A percentile compares a stretch with the other conserved stretches of the same genome.
Conservation (phyloP, 2,113 vertebrate species). For the Chauna torquata region DNA sequence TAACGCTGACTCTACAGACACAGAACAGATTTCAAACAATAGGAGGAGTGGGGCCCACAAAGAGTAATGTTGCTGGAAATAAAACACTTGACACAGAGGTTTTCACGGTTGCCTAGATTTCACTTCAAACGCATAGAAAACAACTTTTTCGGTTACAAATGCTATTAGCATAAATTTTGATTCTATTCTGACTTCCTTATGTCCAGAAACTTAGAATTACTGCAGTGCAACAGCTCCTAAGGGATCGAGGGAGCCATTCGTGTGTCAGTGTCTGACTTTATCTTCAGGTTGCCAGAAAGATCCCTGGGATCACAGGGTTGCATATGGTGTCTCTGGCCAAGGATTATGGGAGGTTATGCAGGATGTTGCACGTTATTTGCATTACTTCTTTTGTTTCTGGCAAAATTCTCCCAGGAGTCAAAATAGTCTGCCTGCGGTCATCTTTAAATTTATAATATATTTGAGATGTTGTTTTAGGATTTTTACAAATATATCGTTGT, state of each 20-base stretch:
- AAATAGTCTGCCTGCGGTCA: not conserved
- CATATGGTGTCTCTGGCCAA: rapidly evolving
- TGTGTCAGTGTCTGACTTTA: not conserved
- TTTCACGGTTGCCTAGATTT: not conserved
- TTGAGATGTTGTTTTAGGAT: not conserved
- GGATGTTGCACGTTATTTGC: not conserved
- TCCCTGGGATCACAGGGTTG: not conserved
- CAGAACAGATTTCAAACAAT: not conserved
- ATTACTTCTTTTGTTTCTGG: not conserved
- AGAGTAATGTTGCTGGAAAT: not conserved
- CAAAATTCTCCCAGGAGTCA: not conserved
- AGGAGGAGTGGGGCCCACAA: not conserved
- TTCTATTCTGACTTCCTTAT: not conserved
- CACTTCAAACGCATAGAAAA: not conserved
- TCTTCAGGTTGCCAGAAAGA: not conserved
- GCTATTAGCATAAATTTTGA: not conserved
- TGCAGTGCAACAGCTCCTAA: not conserved
- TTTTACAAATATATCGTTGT: not conserved
- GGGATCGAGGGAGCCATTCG: not conserved
- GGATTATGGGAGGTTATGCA: not conserved
- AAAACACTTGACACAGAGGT: not conserved
- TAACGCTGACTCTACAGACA: not conserved
- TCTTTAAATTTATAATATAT: not conserved
- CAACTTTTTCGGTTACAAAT: not conserved
- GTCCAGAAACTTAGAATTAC: not conserved